These are phyloP conservation scores for Venustaconcha ellipsiformis DNA, from an alignment of 1,140 invertebrate genomes.

Conservation along the genomic window DNA sequence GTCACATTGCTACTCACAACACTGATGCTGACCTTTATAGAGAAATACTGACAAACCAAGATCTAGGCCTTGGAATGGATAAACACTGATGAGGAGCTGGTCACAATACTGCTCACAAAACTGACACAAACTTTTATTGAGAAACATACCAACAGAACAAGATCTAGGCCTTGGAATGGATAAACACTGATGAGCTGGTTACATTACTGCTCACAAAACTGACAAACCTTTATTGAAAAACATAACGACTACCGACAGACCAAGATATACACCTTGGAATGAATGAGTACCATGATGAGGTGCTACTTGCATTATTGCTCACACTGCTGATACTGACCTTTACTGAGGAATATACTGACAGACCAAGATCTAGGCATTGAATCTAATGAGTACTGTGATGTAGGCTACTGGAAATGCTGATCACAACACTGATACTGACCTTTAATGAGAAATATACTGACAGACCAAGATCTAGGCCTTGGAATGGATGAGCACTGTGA, in stretches of 20 bases:
- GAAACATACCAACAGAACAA: background rate
- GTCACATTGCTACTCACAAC: too few species aligned
- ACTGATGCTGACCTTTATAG: background rate
- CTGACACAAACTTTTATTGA: background rate
- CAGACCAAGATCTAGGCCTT: background rate
- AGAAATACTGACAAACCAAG: background rate
- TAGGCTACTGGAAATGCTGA: too few species aligned
- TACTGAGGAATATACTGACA: background rate
- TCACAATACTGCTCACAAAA: too few species aligned
- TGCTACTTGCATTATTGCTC: too few species aligned
- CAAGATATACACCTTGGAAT: background rate
- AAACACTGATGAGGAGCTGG: too few species aligned
- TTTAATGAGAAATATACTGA: background rate
- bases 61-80: background rate
- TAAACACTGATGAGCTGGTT: too few species aligned
- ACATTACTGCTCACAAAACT: too few species aligned
- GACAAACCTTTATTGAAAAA: too few species aligned
- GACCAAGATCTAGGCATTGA: background rate
- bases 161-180: slow-evolving; percentile 29
- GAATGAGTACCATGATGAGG: too few species aligned
- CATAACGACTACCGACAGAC: background rate
- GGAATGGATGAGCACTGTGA: background rate
- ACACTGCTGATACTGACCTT: background rate
- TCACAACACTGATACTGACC: too few species aligned
- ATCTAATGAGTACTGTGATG: too few species aligned